Evolutionary conservation across 1,140 invertebrate genomes (phyloP), one percentile per base, ranked within the genome.

Genomic region (Drosophila sp.): DNA sequence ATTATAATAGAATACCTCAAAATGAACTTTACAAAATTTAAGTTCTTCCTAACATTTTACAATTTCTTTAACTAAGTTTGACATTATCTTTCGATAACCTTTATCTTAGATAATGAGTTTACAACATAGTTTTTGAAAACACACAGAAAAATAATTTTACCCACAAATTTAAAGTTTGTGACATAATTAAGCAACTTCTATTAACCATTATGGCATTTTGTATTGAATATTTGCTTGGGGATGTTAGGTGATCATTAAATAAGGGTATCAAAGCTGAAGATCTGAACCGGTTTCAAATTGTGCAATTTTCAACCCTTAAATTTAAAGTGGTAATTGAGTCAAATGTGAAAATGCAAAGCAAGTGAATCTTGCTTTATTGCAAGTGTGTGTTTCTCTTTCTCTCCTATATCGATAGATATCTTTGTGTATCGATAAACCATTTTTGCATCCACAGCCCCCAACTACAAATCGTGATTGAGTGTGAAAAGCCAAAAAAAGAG

Each of bases 361-460:
- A 34, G 51, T 41, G 38, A 48, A 61, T 61, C 43, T 18, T 18
- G 43, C 27, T 18, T 59, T 48, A 36, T 59, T 56, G 21, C 14
- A 25, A 50, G 51, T 66, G 21, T 21, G 51, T 66, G 21, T 21
- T 59, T 54, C 25, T 18, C 0, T 32, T 14, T 27, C 25, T 40
- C 7, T 21, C 14, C 27, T 25, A 14, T 46, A 43, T 69, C 57
- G 65, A 69, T 69, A 45, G 36, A 38, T 13, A 13, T n/a, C 1
- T 18, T 29, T 38, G 16, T 43, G 11, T 71, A 62, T 70, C 65
- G 71, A 62, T 70, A 70, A 61, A 53, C 38, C 46, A 14, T 51
- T 56, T 21, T 21, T 21, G 21, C 21, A 21, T 2, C 4, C 1
- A 4, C 21, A 21, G n/a, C 21, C 21, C 21, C 21, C 21, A 21